phyloP scores from a whole-genome alignment of 2,113 vertebrate genomes.

The Pycnonotus jocosus region DNA sequence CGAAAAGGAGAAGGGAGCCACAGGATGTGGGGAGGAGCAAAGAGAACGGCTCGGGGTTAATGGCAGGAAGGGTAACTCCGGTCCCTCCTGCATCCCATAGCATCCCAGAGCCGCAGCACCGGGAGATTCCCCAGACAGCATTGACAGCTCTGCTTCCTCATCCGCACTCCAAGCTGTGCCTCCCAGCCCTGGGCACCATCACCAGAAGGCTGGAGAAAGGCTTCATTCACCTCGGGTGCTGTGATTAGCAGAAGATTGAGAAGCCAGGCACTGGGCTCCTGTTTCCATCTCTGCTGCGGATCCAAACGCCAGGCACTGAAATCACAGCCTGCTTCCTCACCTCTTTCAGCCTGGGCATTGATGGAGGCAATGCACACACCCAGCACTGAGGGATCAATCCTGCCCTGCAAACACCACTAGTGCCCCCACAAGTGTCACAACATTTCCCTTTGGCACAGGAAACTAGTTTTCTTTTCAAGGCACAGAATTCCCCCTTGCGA shows the following conservation, averaged over 20 bases:
- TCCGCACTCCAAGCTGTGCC: fast-evolving
- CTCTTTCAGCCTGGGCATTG: not conserved
- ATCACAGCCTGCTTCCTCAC: not conserved
- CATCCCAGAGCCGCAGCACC: not conserved
- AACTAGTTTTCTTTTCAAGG: fast-evolving
- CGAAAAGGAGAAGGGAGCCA: not conserved
- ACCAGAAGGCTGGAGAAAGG: fast-evolving
- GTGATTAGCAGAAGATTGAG: not conserved
- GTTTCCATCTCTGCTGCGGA: not conserved
- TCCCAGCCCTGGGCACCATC: not conserved
- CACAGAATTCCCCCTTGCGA: not conserved
- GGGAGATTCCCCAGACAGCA: not conserved
- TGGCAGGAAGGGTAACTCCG: not conserved
- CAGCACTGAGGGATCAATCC: not conserved
- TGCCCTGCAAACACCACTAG: not conserved
- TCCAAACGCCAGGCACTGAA: not conserved
- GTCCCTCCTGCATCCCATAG: not conserved
- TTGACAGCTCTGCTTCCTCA: fast-evolving
- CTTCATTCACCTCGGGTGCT: not conserved
- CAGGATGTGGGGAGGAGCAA: not conserved
- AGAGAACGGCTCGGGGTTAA: not conserved
- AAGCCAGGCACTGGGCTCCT: not conserved
- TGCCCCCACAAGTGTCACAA: not conserved
- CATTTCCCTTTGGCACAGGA: not conserved
- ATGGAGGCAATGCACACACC: not conserved